Percentiles rank a stretch among this genome's conserved stretches.
Conservation (phyloP, 1,140 invertebrate species). For the Drosophila varians region DNA sequence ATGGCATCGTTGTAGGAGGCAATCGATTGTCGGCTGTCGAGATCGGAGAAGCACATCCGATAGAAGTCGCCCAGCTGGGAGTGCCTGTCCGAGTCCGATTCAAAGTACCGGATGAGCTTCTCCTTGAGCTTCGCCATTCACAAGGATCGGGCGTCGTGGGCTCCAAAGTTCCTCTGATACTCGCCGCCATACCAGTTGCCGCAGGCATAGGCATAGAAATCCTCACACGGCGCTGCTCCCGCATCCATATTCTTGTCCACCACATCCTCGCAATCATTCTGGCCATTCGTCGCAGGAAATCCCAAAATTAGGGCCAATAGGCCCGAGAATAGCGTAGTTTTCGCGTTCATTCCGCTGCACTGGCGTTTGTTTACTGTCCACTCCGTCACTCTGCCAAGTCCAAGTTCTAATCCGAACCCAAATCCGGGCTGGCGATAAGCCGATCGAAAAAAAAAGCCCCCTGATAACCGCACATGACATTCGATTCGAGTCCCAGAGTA, state of each 20-base stretch:
- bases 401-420: conserved; percentile 16
- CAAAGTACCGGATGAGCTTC: conserved; percentile 50
- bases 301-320: not conserved
- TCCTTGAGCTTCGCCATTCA: conserved; percentile 59
- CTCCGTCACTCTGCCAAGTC: not conserved
- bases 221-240: conserved; percentile 42
- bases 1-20: conserved; percentile 54
- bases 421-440: conserved; percentile 28
- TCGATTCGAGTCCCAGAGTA: conserved; percentile 11
- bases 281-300: not conserved
- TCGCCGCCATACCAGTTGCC: conserved; percentile 63
- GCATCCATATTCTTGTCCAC: conserved; percentile 40
- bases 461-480: conserved; percentile 44
- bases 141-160: conserved; percentile 56
- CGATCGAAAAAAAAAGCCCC: not conserved
- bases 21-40: conserved; percentile 39
- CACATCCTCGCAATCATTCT: conserved; percentile 10
- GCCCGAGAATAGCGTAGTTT: not conserved
- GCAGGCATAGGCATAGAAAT: conserved; percentile 71
- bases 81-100: not conserved
- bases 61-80: conserved; percentile 46
- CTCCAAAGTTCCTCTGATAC: conserved; percentile 41
- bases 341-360: conserved; percentile 1
- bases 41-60: conserved; percentile 33
- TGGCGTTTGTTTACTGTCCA: conserved; percentile 19